Evolutionary conservation across 2,888 invertebrate species (phyloP), one percentile per base, ranked within the genome.

Genomic region (Artemia sp.): DNA sequence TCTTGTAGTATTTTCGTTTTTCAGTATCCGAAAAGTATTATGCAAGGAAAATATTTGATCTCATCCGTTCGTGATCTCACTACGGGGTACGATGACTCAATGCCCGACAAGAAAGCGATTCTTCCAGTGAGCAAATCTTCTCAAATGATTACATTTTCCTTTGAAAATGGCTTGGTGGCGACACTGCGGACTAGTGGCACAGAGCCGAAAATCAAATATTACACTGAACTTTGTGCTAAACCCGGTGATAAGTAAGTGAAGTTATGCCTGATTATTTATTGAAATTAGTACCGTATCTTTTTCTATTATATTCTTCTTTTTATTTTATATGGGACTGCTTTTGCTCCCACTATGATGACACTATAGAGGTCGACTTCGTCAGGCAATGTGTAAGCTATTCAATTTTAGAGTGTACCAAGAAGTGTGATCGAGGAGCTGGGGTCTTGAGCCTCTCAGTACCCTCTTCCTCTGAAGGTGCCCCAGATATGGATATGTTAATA

Each of bases 191-290:
- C 96, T 1, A 95, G 95, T 78, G 98, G 98, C 67, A 99, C 98
- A 0, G 98, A 99, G 78, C 98, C 98, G 66, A 99, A 99, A 79
- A 85, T 99, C 75, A 99, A 99, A 81, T 99, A 95, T 80, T 99
- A 99, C 80, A 89, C 92, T 0, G 98, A 96, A 79, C 81, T 92
- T 70, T 86, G 89, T 73, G 86, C 87, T 71, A 77, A 82, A 67
- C 86, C 87, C 12, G 81, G 81, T 19, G 81, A 85, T 75, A 82
- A 80, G 85, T 86, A 79, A 80, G 81, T 80, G 72, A 51, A 67
- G 67, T 53, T 67, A 67, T 70, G 58, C 12, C 51, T 24, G 19
- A 68, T 67, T 67, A 68, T 53, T 52, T 38, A 52, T 19, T 50
- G 66, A 52, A 72, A 71, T 68, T 67, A 58, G 72, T 19, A 67